phyloP scores from a whole-genome alignment of 2,797 vertebrate genomes.

The Eremophila alpestris region DNA sequence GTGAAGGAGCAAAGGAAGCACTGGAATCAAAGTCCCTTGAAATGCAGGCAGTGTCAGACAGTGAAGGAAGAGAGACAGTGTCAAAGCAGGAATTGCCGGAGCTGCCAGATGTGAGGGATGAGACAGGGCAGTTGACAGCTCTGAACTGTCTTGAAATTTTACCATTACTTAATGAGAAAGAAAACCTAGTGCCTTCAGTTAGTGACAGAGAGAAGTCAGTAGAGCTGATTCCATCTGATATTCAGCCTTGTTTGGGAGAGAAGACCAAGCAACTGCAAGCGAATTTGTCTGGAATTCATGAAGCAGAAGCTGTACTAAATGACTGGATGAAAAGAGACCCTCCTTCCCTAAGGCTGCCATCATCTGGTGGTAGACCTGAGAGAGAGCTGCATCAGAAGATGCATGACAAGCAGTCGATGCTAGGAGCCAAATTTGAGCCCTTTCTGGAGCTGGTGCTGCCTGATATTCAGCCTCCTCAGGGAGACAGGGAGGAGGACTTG shows the following conservation, averaged over 20 bases:
- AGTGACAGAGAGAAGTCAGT: not conserved
- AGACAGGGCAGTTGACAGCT: not conserved
- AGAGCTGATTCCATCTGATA: not conserved
- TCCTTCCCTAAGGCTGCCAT: not conserved
- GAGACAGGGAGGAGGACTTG: not conserved
- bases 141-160: not conserved
- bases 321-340: conserved; percentile 40
- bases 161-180: not conserved
- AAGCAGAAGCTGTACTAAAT: not conserved
- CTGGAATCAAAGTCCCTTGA: conserved; percentile 26
- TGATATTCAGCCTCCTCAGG: not conserved
- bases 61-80: not conserved
- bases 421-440: not conserved
- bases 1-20: conserved; percentile 23
- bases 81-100: not conserved
- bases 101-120: not conserved
- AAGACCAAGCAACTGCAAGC: not conserved
- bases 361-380: not conserved
- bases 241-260: not conserved
- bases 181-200: not conserved
- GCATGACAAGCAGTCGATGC: not conserved
- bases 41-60: not conserved
- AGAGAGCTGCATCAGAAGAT: not conserved
- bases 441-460: conserved; percentile 2
- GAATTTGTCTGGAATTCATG: not conserved